These are phyloP conservation scores for Protomyctophum bolini DNA, from an alignment of 2,113 vertebrate species.

Conservation along the genomic window DNA sequence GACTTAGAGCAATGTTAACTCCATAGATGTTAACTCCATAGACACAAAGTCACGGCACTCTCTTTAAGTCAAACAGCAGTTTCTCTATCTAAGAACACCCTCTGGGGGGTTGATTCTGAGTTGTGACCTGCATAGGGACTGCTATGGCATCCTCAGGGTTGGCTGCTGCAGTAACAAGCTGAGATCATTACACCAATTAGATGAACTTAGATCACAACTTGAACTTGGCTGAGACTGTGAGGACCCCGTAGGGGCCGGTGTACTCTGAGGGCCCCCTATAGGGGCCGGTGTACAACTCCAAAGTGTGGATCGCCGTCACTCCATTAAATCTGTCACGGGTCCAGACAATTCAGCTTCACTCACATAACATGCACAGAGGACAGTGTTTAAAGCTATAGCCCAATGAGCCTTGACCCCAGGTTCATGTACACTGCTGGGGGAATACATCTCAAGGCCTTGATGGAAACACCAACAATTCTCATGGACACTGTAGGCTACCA, in stretches of 20 bases:
- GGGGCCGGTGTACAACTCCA: no score
- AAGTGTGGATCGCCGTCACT: no score
- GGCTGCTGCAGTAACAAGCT: slow-evolving; percentile 61
- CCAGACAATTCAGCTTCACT: not conserved
- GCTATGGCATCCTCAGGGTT: slow-evolving; percentile 61
- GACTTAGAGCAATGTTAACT: no score
- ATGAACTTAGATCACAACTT: slow-evolving; percentile 74
- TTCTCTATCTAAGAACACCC: slow-evolving; percentile 46
- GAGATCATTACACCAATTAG: slow-evolving; percentile 77
- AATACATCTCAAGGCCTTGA: not conserved
- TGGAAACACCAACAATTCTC: not conserved
- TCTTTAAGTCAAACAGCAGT: slow-evolving; percentile 30
- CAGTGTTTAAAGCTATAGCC: slow-evolving; percentile 16
- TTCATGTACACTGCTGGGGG: not conserved
- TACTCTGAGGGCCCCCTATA: no score
- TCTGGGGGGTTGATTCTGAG: slow-evolving; percentile 25
- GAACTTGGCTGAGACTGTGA: no score
- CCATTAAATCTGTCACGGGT: no score
- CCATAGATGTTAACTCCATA: no score
- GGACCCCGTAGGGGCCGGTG: no score
- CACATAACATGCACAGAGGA: not conserved
- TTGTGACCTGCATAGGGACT: slow-evolving; percentile 41
- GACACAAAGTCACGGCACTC: no score
- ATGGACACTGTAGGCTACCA: slow-evolving; percentile 6
- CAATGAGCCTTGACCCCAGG: not conserved